phyloP scores from a whole-genome alignment of 2,113 vertebrate genomes.

The Oreochromis spilurus region DNA sequence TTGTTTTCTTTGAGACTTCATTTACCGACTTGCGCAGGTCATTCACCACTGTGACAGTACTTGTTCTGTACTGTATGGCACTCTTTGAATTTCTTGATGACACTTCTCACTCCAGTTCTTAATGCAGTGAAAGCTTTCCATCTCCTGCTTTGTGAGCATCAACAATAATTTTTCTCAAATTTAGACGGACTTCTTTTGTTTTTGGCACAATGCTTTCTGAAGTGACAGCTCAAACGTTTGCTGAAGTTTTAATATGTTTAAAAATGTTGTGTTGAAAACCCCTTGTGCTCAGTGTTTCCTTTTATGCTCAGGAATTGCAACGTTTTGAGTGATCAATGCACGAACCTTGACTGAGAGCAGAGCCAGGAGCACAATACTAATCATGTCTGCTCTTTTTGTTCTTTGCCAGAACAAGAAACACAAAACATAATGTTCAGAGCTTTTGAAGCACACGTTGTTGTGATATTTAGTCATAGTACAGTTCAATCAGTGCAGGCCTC shows the following conservation, averaged over 20 bases:
- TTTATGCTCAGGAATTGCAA: background rate
- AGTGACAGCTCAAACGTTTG: background rate
- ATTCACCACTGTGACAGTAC: background rate
- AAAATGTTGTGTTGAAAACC: background rate
- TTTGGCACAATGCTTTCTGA: background rate
- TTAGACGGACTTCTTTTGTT: background rate
- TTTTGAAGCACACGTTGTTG: background rate
- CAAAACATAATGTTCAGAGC: background rate
- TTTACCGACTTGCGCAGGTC: background rate
- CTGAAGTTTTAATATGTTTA: background rate
- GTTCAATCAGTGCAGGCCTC: background rate
- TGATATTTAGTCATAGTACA: background rate
- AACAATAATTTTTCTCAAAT: background rate
- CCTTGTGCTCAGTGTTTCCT: background rate
- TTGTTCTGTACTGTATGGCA: background rate
- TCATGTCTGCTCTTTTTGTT: background rate
- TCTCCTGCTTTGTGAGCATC: background rate
- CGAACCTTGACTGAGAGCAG: background rate
- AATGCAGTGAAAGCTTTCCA: background rate
- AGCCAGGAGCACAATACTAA: background rate
- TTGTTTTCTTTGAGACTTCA: background rate
- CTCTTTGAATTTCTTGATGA: background rate
- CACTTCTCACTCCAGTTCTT: background rate
- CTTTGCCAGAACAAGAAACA: background rate
- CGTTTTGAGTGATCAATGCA: background rate